Evolutionary conservation across 1,140 invertebrate genomes (phyloP).

Genomic region (Brachionus koreanus): DNA sequence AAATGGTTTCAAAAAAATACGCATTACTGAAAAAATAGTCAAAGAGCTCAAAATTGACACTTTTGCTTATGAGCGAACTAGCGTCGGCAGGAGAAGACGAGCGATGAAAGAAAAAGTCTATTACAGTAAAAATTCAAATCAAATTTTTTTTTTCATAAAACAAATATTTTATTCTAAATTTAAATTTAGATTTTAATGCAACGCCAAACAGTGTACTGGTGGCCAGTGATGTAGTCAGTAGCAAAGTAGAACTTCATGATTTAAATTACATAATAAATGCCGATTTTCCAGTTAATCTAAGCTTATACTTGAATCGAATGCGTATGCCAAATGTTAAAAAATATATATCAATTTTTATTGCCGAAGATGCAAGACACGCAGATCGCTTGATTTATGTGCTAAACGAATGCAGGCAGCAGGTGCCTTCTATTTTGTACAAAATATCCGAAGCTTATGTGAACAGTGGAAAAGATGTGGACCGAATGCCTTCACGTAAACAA

Average conservation of each 20-base stretch:
- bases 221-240: slow-evolving; percentile 41
- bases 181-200: slow-evolving; percentile 37
- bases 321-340: slow-evolving; percentile 35
- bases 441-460: slow-evolving; percentile 42
- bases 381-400: slow-evolving; percentile 34
- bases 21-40: slow-evolving; percentile 42
- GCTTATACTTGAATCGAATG: slow-evolving; percentile 42
- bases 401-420: slow-evolving; percentile 21
- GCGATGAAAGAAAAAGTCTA: slow-evolving; percentile 44
- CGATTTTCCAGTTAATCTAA: slow-evolving; percentile 40
- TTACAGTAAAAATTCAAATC: slow-evolving; percentile 1
- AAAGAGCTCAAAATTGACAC: slow-evolving; percentile 43
- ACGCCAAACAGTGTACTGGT: slow-evolving; percentile 38
- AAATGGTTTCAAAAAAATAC: slow-evolving; percentile 37
- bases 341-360: slow-evolving; percentile 42
- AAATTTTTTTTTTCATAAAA: neutral
- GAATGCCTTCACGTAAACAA: slow-evolving; percentile 30
- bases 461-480: slow-evolving; percentile 43
- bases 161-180: neutral
- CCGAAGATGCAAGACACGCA: slow-evolving; percentile 38
- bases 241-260: slow-evolving; percentile 30
- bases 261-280: slow-evolving; percentile 39
- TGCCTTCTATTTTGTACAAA: slow-evolving; percentile 32
- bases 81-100: slow-evolving; percentile 5
- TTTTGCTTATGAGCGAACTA: slow-evolving; percentile 40